Base-by-base conservation (phyloP, 2,888 invertebrate species). In the Agriopis aurantiaria region DNA sequence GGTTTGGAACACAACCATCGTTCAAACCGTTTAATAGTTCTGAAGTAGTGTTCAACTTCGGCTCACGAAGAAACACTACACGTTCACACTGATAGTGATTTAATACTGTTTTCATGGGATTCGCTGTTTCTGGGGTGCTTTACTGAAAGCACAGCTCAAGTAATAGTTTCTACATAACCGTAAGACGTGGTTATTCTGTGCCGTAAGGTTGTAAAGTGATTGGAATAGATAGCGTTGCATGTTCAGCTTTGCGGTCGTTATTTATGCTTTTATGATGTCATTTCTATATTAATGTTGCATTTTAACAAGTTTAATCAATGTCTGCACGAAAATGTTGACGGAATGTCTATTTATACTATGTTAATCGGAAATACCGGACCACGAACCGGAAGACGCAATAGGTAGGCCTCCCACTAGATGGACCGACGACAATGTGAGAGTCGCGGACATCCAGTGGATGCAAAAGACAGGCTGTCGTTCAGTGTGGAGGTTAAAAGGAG, bases 11-110 rank as follows among this genome's bases (percentile, higher is more conserved):
- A 57, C 53, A 64, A 65, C 53, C 66, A 57, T 73, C 68, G 65
- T 74, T 71, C 69, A 72, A 65, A 61, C 65, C 55, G 61, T 69
- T 67, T 69, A 62, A 67, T 60, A 56, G 68, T 71, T 73, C n/a
- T 69, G 66, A 52, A 63, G 71, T 66, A 61, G 63, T 65, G 43
- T 59, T 45, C 10, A 58, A 52, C 46, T 65, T 60, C 14, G 11
- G 40, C 62, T 72, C 74, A 71, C 71, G 72, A 72, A 65, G 23
- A 17, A 46, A 69, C 52, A 33, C 46, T 17, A 62, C 59, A 23
- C 43, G 41, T 70, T 70, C 66, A 70, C 70, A 63, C 70, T 53
- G 49, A 55, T 63, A 59, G 66, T 71, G 70, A 71, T 71, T 71
- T 71, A 67, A 64, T 71, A 43, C 51, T 45, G 11, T 67, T 67